Conservation (phyloP, 2,113 vertebrate species). For the Oenanthe melanoleuca region DNA sequence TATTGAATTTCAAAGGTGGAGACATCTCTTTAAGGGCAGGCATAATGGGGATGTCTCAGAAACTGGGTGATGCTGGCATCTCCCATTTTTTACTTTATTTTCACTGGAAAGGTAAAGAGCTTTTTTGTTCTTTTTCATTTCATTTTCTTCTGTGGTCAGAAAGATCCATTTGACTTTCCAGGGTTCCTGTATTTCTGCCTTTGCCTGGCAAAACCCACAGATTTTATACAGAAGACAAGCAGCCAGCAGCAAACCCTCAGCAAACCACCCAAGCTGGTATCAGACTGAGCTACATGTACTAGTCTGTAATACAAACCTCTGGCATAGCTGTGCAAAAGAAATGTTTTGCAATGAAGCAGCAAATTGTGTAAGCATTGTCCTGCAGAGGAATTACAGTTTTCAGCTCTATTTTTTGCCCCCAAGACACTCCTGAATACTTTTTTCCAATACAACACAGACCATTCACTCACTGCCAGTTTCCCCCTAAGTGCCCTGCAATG, state of each 20-base stretch:
- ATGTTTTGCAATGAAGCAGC: not conserved
- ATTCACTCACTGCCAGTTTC: not conserved
- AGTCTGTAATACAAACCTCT: not conserved
- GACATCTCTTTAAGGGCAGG: not conserved
- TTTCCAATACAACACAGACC: not conserved
- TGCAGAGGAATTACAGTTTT: not conserved
- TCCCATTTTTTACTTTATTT: not conserved
- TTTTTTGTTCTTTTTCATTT: not conserved
- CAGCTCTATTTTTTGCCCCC: not conserved
- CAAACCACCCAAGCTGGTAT: not conserved
- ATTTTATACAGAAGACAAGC: not conserved
- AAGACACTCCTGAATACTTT: not conserved
- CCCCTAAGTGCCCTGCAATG: not conserved
- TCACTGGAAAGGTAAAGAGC: not conserved
- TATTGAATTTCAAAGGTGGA: not conserved
- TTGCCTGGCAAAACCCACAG: not conserved
- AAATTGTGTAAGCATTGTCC: not conserved
- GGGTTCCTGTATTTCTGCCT: not conserved
- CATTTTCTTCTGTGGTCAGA: not conserved
- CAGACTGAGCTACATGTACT: not conserved
- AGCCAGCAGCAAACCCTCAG: not conserved
- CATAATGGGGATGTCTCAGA: not conserved
- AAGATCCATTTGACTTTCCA: not conserved
- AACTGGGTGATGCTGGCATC: not conserved
- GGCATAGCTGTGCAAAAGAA: not conserved